phyloP scores from a whole-genome alignment of 2,888 invertebrate species.

The Agrochola lychnidis region DNA sequence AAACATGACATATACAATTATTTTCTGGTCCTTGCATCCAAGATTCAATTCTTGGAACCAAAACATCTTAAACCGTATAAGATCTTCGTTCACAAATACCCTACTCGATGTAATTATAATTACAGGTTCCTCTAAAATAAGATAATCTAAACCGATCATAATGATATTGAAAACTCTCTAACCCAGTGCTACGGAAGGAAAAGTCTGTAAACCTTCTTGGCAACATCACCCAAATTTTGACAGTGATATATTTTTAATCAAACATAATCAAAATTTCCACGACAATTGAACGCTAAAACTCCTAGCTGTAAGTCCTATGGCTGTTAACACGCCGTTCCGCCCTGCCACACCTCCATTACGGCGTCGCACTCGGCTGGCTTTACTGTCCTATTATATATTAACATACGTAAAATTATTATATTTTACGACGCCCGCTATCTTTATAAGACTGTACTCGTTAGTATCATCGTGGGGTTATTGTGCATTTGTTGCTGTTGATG shows the following conservation, averaged over 20 bases:
- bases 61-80: not conserved
- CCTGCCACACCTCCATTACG: conserved; percentile 83
- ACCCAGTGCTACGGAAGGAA: not conserved
- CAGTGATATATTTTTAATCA: conserved; percentile 20
- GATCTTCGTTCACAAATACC: not conserved
- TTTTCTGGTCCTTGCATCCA: not conserved
- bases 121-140: not conserved
- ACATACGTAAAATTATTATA: conserved; percentile 70
- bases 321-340: conserved; percentile 81
- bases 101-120: not conserved
- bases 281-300: conserved; percentile 55
- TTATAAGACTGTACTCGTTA: conserved; percentile 64
- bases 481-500: conserved; percentile 35
- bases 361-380: conserved; percentile 81
- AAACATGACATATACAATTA: not conserved
- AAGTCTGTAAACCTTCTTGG: not conserved
- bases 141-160: not conserved
- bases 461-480: conserved; percentile 49
- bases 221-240: not conserved
- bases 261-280: conserved; percentile 33
- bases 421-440: conserved; percentile 65
- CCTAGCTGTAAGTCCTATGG: conserved; percentile 68
- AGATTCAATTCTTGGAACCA: not conserved
- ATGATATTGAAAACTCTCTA: not conserved
- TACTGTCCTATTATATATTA: conserved; percentile 87